Evolutionary conservation across 2,113 vertebrate genomes (phyloP), one percentile per base, ranked within the genome.

Genomic region (Jaculus jaculus): DNA sequence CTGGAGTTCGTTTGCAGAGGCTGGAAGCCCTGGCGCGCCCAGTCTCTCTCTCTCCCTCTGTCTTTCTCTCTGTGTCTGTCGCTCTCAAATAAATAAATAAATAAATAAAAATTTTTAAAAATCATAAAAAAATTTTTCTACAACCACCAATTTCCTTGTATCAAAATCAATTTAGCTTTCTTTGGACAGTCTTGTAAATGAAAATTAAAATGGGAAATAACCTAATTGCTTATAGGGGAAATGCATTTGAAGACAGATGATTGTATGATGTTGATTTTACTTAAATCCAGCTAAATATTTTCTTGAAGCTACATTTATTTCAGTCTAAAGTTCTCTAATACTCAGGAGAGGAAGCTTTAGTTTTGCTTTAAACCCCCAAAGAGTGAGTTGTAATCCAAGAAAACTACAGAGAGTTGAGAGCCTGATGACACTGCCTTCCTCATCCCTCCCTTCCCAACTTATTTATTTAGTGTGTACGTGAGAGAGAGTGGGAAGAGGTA

Each of bases 141-240:
- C 37, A 94, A 32, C 71, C 60, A 23, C 83, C 79, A 63, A 32
- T 42, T 94, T 94, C 79, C 81, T 72, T 88, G 12, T 30, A 93
- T 93, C 92, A 92, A 95, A 96, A 82, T 65, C 72, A 87, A 84
- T 91, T 93, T 93, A 26, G 47, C 95, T 90, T 94, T 88, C 84
- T 73, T 79, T 92, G 66, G 72, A 91, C 82, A 68, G 7, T 89
- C 88, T 95, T 71, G 90, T 58, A 93, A 94, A 77, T 92, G 75
- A 96, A 94, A 85, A 92, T 65, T 74, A 92, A 90, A 74, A 54
- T 74, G 42, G 39, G 17, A 51, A 93, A 87, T 66, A 84, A 61
- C n/a, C 37, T 82, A 71, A 58, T 65, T 85, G 90, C 73, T 74
- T 85, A n/a, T 30, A 51, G 63, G 88, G 74, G 51, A 92, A 91